Evolutionary conservation across 2,888 invertebrate species (phyloP).

Genomic region (Eupithecia subumbrata): DNA sequence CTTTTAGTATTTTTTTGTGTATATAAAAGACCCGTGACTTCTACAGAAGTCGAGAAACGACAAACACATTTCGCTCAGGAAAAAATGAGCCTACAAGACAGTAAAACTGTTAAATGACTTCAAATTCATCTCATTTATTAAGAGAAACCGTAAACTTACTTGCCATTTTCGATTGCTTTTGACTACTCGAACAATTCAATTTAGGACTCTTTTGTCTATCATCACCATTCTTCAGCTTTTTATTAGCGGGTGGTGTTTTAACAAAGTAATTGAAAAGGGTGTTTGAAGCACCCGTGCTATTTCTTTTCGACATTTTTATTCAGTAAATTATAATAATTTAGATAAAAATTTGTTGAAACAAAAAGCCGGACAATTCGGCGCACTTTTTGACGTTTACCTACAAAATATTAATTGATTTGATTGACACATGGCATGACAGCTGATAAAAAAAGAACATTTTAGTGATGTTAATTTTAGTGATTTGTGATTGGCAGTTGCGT

Average conservation of each 20-base stretch:
- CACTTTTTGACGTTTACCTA: slow-evolving; percentile 25
- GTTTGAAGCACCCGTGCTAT: slow-evolving; percentile 78
- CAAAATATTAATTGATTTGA: not conserved
- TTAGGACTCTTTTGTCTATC: slow-evolving; percentile 52
- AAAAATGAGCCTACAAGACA: not conserved
- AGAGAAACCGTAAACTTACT: slow-evolving; percentile 57
- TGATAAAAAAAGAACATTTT: not conserved
- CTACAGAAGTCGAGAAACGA: not conserved
- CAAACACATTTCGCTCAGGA: not conserved
- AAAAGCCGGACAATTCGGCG: slow-evolving; percentile 11
- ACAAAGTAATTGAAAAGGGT: slow-evolving; percentile 88
- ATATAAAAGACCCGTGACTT: not conserved
- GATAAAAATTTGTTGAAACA: not conserved
- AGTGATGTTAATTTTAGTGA: too few species aligned
- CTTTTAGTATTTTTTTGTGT: too few species aligned
- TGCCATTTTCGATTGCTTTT: slow-evolving; percentile 56
- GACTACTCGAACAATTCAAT: slow-evolving; percentile 49
- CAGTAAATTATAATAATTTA: not conserved
- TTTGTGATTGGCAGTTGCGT: too few species aligned
- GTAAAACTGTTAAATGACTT: too few species aligned
- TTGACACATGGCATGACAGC: not conserved
- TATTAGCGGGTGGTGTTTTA: slow-evolving; percentile 82
- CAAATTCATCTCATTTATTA: not conserved
- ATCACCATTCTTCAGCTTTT: slow-evolving; percentile 62
- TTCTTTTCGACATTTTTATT: slow-evolving; percentile 69